Evolutionary conservation across 2,888 invertebrate species (phyloP), one percentile per base, ranked within the genome.

Genomic region (Quadroppia sp.): DNA sequence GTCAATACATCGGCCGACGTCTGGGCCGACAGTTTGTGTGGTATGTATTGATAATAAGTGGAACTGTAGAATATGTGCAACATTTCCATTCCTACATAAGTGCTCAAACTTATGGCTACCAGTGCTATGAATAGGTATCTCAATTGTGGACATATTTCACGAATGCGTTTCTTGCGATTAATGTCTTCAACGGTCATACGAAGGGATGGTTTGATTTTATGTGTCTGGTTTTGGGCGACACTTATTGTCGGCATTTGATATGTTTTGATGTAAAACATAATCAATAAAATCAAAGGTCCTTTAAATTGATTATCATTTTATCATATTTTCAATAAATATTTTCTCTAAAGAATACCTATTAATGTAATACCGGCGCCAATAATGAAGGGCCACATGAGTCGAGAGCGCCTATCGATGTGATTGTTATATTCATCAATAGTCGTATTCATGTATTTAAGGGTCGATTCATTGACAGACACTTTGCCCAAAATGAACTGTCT

Each of bases 401-500:
- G 6, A 9, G 32, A 45, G 2, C 40, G 7, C 17, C 69, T 40
- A 9, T 67, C 69, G 3, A 42, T 20, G 4, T 28, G 11, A 23
- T 23, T 11, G 32, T 42, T 67, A 13, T 2, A 28, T 30, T 56
- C 56, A 20, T 23, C 28, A 23, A 4, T 17, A 45, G 45, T 45
- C 17, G 23, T 20, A 23, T 56, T 56, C 4, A 23, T 11, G 45
- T 15, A 17, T 11, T 4, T 4, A 4, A 15, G 6, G 1, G 42
- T 74, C n/a, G 28, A n/a, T 23, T 71, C 42, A 28, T 56, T 42
- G n/a, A n/a, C n/a, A n/a, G n/a, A n/a, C 15, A 45, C 23, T 36
- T 73, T 40, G 9, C 73, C 73, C 1, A 23, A 6, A 1, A 73
- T 9, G 28, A n/a, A 75, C 9, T 69, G 74, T n/a, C 32, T 40